Evolutionary conservation across 2,797 vertebrate genomes (phyloP).

Genomic region (Syndactyla subalaris): DNA sequence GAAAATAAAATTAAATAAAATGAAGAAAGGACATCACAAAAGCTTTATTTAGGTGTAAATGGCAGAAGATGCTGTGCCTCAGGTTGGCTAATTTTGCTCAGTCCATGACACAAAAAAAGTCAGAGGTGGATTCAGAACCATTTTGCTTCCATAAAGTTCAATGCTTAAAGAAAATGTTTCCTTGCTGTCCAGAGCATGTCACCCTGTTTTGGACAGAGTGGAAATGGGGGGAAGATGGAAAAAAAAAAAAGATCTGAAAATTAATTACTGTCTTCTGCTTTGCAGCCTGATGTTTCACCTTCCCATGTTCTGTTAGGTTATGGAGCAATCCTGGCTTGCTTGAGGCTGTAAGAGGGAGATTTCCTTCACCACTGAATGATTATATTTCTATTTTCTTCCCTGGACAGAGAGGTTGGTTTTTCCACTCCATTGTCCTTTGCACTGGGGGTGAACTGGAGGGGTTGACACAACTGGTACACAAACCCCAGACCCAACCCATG

Average conservation of each 20-base stretch:
- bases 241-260: background rate
- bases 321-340: background rate
- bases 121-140: background rate
- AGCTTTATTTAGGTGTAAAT: background rate
- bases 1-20: background rate
- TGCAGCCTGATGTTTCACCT: background rate
- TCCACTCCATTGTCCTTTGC: background rate
- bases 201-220: background rate
- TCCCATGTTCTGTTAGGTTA: background rate
- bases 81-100: background rate
- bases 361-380: background rate
- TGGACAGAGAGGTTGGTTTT: background rate
- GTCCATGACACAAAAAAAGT: background rate
- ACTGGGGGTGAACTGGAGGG: background rate
- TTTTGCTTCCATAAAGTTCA: background rate
- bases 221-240: background rate
- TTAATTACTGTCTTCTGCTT: background rate
- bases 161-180: background rate
- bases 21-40: background rate
- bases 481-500: accelerated
- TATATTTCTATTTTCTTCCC: background rate
- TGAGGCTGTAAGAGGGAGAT: background rate
- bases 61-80: background rate
- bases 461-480: background rate
- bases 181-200: background rate